Conservation (phyloP, 2,113 vertebrate genomes). For the Hippocampus abdominalis region DNA sequence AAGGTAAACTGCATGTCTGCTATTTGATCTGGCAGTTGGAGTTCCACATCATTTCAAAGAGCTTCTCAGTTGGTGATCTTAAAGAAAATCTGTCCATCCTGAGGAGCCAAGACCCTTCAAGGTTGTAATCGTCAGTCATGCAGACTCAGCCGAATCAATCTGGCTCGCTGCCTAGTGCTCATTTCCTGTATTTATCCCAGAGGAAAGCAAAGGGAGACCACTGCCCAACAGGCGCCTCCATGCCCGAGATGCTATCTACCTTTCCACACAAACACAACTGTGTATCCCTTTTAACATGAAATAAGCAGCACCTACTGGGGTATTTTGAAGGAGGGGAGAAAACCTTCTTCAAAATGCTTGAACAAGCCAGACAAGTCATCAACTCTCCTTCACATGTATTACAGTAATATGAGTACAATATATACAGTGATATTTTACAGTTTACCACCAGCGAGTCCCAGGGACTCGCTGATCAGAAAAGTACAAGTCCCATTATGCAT, state of each 20-base stretch:
- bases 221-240: slow-evolving; percentile 58
- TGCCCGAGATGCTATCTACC: slow-evolving; percentile 63
- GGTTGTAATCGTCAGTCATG: slow-evolving; percentile 38
- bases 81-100: slow-evolving; percentile 29
- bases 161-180: slow-evolving; percentile 45
- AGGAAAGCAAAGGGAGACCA: slow-evolving; percentile 50
- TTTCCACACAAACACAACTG: slow-evolving; percentile 25
- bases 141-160: slow-evolving; percentile 47
- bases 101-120: slow-evolving; percentile 29
- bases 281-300: slow-evolving; percentile 29
- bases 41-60: slow-evolving; percentile 32
- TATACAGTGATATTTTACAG: too few species aligned
- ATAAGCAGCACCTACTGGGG: slow-evolving; percentile 32
- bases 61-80: slow-evolving; percentile 35
- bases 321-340: slow-evolving; percentile 8
- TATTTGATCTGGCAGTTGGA: slow-evolving; percentile 38
- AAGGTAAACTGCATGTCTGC: slow-evolving; percentile 17
- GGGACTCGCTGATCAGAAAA: too few species aligned
- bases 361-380: slow-evolving; percentile 17
- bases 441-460: too few species aligned
- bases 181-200: slow-evolving; percentile 67
- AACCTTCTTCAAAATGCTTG: slow-evolving; percentile 6
- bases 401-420: slow-evolving; percentile 6
- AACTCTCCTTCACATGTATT: slow-evolving; percentile 8
- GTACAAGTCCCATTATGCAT: too few species aligned